Evolutionary conservation across 2,888 invertebrate genomes (phyloP), one percentile per base, ranked within the genome.

Genomic region (Torymus auratus): DNA sequence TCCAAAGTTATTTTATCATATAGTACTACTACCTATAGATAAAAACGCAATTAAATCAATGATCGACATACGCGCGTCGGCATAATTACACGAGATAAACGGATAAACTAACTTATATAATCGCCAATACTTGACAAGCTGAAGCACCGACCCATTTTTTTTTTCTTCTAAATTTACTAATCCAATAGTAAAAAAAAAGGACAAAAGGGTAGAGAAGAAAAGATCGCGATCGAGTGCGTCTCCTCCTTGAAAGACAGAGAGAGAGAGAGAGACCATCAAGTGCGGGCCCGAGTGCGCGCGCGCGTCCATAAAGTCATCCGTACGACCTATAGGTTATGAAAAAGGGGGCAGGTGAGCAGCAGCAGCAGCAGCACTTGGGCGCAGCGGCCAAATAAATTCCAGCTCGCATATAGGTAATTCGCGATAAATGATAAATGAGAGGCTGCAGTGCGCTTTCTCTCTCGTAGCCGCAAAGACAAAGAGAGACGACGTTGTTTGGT

Each of bases 241-340:
- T 0, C 17, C 17, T 61, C n/a, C 23, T n/a, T 20, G 41, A 41
- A 41, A 41, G 41, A 41, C 7, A 41, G 11, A 52, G 71, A 2
- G 15, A 62, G 23, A 12, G n/a, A n/a, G n/a, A n/a, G 7, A 50
- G 11, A 2, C 12, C 58, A 69, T 20, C 12, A 20, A n/a, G 55
- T 14, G 15, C 60, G 50, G 50, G 28, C 50, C 2, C 11, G 20
- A 71, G 23, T 50, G 50, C 60, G 58, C 56, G 53, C 60, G 60
- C 56, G 53, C 60, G 60, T n/a, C 60, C 60, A 60, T 60, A 60
- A 60, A 60, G 17, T 15, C 60, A 17, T 60, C 60, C 60, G 17
- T 60, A 17, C 55, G 0, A 15, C 17, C 60, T 60, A 60, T 60
- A 60, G 60, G 60, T 60, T 60, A 60, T 60, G 17, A 17, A 60